A percentile compares a stretch with the other conserved stretches of the same genome.
Evolutionary conservation across 1,140 invertebrate genomes (phyloP).

Genomic region (Lineus longissimus): DNA sequence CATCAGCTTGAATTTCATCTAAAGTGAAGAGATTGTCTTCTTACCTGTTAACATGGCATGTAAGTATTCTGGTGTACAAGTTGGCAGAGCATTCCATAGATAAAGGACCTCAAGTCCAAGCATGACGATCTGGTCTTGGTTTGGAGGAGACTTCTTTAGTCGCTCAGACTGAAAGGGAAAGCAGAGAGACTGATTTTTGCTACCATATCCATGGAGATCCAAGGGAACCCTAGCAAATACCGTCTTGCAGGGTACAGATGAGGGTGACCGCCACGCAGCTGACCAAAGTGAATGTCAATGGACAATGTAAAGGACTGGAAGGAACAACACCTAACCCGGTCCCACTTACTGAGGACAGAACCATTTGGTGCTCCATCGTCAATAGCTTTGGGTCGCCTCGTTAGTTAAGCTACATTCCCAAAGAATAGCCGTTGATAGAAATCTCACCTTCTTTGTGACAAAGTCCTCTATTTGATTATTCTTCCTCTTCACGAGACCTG

Average conservation of each 20-base stretch:
- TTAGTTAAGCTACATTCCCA: too few relatives aligned
- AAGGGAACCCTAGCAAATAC: too few relatives aligned
- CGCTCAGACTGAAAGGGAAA: slow-evolving; percentile 36
- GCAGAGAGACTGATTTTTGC: not conserved
- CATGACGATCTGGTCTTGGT: slow-evolving; percentile 58
- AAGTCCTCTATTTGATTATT: slow-evolving; percentile 55
- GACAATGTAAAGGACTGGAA: too few relatives aligned
- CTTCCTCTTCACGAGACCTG: slow-evolving; percentile 49
- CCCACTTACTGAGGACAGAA: too few relatives aligned
- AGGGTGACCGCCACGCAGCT: too few relatives aligned
- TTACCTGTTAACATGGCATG: slow-evolving; percentile 51
- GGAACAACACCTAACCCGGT: too few relatives aligned
- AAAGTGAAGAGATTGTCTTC: too few relatives aligned
- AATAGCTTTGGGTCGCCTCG: too few relatives aligned
- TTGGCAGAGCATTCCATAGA: slow-evolving; percentile 69
- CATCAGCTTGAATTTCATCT: too few relatives aligned
- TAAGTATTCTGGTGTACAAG: slow-evolving; percentile 58
- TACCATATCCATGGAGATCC: not conserved
- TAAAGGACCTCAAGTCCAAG: slow-evolving; percentile 68
- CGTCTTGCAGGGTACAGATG: too few relatives aligned
- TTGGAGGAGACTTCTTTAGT: slow-evolving; percentile 40
- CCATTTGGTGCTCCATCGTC: too few relatives aligned
- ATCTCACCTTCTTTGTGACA: slow-evolving; percentile 40
- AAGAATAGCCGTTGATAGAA: not conserved
- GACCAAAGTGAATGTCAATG: too few relatives aligned